Conservation (phyloP, 2,113 vertebrate genomes). For the Toxotes chatareus region DNA sequence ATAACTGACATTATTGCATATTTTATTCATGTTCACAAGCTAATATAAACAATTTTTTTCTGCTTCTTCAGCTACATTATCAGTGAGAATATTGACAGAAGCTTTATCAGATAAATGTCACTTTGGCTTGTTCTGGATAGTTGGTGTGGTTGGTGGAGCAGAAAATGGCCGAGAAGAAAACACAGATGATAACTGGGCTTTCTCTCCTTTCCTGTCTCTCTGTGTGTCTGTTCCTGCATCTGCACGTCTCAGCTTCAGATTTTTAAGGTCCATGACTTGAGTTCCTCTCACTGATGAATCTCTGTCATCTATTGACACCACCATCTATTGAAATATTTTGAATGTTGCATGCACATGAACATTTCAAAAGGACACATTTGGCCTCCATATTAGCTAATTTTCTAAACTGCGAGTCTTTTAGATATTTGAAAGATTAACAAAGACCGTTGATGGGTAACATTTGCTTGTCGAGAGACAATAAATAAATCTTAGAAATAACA, state of each 20-base stretch:
- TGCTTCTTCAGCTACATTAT: background rate
- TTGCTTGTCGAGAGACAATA: constrained; percentile 17
- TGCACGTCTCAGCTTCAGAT: background rate
- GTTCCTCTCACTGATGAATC: constrained; percentile 18
- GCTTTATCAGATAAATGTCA: background rate
- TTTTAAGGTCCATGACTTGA: constrained; percentile 11
- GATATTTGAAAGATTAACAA: background rate
- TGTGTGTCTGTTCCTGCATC: background rate
- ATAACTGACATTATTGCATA: background rate
- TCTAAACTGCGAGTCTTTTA: background rate
- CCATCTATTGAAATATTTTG: background rate
- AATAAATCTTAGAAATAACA: constrained; percentile 43
- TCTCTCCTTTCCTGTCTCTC: background rate
- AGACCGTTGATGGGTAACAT: background rate
- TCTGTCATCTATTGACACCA: background rate
- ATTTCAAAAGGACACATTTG: background rate
- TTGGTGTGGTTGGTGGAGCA: background rate
- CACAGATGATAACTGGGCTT: background rate
- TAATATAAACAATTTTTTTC: background rate
- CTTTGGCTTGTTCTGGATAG: background rate
- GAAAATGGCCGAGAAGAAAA: background rate
- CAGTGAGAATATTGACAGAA: no score
- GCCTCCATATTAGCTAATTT: background rate
- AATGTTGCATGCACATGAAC: background rate
- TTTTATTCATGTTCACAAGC: no score